phyloP scores from a whole-genome alignment of 2,113 vertebrate genomes.

The Heterochromis multidens region DNA sequence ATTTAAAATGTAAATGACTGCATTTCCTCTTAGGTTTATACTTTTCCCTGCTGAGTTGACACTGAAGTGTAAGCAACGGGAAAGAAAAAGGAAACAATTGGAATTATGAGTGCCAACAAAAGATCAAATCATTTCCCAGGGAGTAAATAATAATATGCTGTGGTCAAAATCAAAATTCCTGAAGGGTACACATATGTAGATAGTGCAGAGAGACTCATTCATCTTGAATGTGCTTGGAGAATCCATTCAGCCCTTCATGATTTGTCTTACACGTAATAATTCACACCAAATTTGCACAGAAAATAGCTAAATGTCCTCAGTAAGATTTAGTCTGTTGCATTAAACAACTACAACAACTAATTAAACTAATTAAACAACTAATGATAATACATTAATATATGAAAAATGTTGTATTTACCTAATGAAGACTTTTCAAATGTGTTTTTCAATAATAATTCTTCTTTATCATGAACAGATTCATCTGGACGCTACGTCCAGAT shows the following conservation, averaged over 20 bases:
- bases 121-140: background rate
- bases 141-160: slow-evolving; percentile 18
- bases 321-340: background rate
- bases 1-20: background rate
- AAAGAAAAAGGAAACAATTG: slow-evolving; percentile 4
- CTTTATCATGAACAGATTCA: too few relatives aligned
- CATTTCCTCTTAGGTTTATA: background rate
- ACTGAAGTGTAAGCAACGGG: background rate
- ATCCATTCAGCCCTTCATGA: background rate
- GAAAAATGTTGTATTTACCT: background rate
- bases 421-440: background rate
- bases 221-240: background rate
- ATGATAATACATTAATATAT: background rate
- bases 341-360: too few relatives aligned
- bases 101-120: background rate
- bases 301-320: background rate
- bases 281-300: background rate
- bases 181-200: background rate
- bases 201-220: background rate
- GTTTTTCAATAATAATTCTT: background rate
- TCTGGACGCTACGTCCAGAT: too few relatives aligned
- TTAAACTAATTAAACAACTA: background rate
- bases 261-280: background rate
- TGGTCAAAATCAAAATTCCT: background rate
- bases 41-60: background rate